phyloP scores from a whole-genome alignment of 2,888 invertebrate species.

The Candidula unifasciata region DNA sequence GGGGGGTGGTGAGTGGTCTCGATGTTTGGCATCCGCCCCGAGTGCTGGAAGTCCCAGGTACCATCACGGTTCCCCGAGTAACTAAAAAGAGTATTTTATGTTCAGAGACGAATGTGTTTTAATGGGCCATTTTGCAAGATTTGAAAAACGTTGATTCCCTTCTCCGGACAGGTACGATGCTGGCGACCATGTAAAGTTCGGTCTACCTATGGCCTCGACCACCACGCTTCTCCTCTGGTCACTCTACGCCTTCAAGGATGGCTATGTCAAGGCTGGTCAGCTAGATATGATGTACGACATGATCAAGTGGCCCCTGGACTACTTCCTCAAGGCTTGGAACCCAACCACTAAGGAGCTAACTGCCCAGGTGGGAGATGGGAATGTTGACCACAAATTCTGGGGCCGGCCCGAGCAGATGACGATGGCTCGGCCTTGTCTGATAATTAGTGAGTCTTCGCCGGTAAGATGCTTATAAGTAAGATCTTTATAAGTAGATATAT shows the following conservation, averaged over 20 bases:
- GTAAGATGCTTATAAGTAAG: too few relatives aligned
- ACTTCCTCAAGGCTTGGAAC: slow-evolving; percentile 79
- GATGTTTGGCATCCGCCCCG: too few relatives aligned
- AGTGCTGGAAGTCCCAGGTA: too few relatives aligned
- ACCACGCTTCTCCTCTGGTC: slow-evolving; percentile 61
- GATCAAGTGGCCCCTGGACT: slow-evolving; percentile 82
- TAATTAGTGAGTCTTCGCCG: slow-evolving; percentile 15
- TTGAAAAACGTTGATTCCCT: not conserved
- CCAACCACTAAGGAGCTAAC: slow-evolving; percentile 40
- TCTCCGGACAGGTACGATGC: slow-evolving; percentile 49
- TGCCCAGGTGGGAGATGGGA: slow-evolving; percentile 76
- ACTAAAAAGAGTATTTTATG: too few relatives aligned
- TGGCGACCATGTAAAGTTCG: slow-evolving; percentile 66
- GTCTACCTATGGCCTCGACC: slow-evolving; percentile 62
- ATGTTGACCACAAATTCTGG: slow-evolving; percentile 82
- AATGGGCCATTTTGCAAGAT: not conserved
- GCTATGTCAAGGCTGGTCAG: slow-evolving; percentile 60
- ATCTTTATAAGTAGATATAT: too few relatives aligned
- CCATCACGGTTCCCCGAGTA: too few relatives aligned
- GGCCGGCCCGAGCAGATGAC: slow-evolving; percentile 82
- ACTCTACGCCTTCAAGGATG: slow-evolving; percentile 59
- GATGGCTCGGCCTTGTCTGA: slow-evolving; percentile 80
- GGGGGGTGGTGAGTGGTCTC: too few relatives aligned
- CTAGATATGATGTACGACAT: slow-evolving; percentile 64
- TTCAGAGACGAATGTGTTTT: too few relatives aligned